phyloP scores from a whole-genome alignment of 2,797 vertebrate genomes.

The Spinus pinus region DNA sequence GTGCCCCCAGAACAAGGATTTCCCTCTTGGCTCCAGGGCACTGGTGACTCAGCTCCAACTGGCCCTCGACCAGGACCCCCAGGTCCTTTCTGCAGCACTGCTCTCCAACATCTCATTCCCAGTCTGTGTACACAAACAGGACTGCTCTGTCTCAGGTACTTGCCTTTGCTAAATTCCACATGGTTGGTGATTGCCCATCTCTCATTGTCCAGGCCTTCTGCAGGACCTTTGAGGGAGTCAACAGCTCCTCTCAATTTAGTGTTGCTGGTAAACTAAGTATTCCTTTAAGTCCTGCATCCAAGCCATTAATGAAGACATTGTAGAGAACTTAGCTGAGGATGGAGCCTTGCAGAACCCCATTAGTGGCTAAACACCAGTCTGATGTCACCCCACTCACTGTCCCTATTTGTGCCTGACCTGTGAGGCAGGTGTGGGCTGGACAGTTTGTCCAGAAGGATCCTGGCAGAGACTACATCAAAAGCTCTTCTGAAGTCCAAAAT shows the following conservation, averaged over 20 bases:
- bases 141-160: not conserved
- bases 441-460: not conserved
- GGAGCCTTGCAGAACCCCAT: not conserved
- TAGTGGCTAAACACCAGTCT: not conserved
- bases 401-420: not conserved
- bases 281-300: not conserved
- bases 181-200: not conserved
- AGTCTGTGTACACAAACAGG: not conserved
- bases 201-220: not conserved
- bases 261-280: not conserved
- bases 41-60: not conserved
- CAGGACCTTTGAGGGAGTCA: not conserved
- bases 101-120: not conserved
- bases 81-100: not conserved
- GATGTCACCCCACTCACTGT: not conserved
- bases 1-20: not conserved
- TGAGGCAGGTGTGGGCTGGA: not conserved
- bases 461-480: not conserved
- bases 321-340: not conserved
- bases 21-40: not conserved
- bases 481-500: not conserved
- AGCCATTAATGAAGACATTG: not conserved
- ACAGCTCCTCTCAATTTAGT: not conserved
- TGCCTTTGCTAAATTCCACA: not conserved
- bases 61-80: not conserved